Evolutionary conservation across 2,113 vertebrate species (phyloP), one percentile per base, ranked within the genome.

Genomic region (Mormoops blainvillei): DNA sequence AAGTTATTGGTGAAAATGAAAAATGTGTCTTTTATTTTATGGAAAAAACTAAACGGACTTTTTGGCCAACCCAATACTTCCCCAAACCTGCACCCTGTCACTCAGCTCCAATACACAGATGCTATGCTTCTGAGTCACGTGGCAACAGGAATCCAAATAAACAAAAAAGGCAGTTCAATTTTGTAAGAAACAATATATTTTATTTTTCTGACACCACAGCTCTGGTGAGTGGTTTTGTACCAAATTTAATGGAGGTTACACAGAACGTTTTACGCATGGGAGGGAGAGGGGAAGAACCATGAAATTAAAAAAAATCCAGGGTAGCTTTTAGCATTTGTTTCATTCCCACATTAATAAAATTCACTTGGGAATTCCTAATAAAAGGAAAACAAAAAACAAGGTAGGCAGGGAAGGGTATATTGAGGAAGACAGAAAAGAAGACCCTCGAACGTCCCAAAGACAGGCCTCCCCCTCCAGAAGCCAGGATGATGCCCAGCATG

Each of bases 181-280:
- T 99, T 99, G 98, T 99, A 99, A 99, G 99, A 99, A 99, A 99
- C 99, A 99, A 99, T 99, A 99, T 99, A 99, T 99, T 99, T 99
- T 99, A 99, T 99, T 99, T 99, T 99, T 99, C 99, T 99, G 99
- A 99, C 99, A 99, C 99, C 99, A 99, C 99, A 99, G 99, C 99
- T 99, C 99, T 99, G 99, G 99, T 98, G 97, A 99, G 99, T 99
- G 99, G 99, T 99, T 99, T 99, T 99, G 99, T 99, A 99, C 99
- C 99, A 99, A 99, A 99, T 99, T 99, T 99, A 99, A 99, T 99
- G 99, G 99, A 99, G 98, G 99, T 99, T 99, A 99, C 99, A 99
- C 99, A 99, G 99, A 99, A 99, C 99, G 99, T 99, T 99, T 99
- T 99, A 99, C 99, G 99, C 99, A 99, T 99, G 98, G 98, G 98